These are phyloP conservation scores for Austrofundulus limnaeus DNA, from an alignment of 2,113 vertebrate species.

Conservation along the genomic window DNA sequence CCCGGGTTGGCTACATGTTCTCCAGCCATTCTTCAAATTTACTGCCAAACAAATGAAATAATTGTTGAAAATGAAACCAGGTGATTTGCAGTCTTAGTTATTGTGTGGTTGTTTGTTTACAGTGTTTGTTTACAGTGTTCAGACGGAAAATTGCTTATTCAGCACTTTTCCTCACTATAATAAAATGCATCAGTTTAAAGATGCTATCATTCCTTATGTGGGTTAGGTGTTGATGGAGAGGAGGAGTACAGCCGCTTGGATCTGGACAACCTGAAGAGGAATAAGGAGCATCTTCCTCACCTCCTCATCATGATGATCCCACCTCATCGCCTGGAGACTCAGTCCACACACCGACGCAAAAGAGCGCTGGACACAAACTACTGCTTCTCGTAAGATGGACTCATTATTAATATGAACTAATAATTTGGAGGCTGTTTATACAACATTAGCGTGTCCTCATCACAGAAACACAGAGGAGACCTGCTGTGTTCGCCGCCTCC, in stretches of 20 bases:
- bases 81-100: no score
- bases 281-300: conserved; percentile 86
- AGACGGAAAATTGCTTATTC: no score
- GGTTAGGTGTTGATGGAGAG: conserved; percentile 85
- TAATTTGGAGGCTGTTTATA: background rate
- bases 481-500: conserved; percentile 91
- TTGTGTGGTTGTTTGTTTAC: no score
- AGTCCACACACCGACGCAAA: conserved; percentile 83
- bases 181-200: background rate
- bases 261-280: conserved; percentile 83
- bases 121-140: no score
- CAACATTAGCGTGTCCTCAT: background rate
- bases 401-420: background rate
- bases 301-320: conserved; percentile 95
- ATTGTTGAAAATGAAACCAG: no score
- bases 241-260: conserved; percentile 87
- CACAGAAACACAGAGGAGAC: conserved; percentile 88
- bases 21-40: no score
- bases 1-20: no score
- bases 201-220: conserved; percentile 4
- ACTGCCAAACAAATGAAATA: no score
- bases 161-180: no score
- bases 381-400: conserved; percentile 86
- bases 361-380: conserved; percentile 92
- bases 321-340: conserved; percentile 85